A percentile compares a stretch with the other conserved stretches of the same genome.
These are phyloP conservation scores for Dipus sagitta DNA, from an alignment of 2,797 vertebrate genomes.

Conservation along the genomic window DNA sequence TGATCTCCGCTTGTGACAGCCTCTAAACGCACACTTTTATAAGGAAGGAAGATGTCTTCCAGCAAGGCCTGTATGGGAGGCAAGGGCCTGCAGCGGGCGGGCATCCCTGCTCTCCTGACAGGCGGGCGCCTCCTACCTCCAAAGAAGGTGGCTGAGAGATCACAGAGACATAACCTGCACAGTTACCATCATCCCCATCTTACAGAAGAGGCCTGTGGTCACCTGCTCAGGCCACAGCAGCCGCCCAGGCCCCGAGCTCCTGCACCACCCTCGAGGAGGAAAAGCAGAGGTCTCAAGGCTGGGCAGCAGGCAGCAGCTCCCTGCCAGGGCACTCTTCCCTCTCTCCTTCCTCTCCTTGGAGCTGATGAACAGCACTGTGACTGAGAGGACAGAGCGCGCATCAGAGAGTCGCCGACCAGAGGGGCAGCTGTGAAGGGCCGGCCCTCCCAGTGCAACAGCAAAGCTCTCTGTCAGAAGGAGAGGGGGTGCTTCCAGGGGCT, in stretches of 20 bases:
- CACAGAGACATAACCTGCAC: not conserved
- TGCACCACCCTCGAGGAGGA: not conserved
- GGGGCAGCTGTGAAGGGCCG: not conserved
- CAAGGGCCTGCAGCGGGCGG: not conserved
- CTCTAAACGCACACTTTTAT: too few species aligned
- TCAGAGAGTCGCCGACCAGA: not conserved
- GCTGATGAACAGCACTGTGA: not conserved
- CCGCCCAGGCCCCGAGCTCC: not conserved
- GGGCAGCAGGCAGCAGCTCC: not conserved
- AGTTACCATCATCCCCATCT: not conserved
- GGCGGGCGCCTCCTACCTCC: not conserved
- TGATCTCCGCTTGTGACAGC: not conserved
- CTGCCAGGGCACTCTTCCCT: not conserved
- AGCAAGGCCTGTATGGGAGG: not conserved
- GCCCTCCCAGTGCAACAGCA: not conserved
- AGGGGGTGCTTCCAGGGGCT: not conserved
- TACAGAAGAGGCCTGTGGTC: too few species aligned
- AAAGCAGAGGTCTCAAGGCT: not conserved
- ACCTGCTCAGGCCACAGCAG: not conserved
- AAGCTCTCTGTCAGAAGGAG: fast-evolving
- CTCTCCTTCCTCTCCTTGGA: not conserved
- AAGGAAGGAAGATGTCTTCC: not conserved
- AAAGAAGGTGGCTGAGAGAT: not conserved
- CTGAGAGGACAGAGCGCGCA: not conserved
- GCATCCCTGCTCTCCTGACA: not conserved